Conservation (phyloP, 2,113 vertebrate genomes). For the Bucco capensis region DNA sequence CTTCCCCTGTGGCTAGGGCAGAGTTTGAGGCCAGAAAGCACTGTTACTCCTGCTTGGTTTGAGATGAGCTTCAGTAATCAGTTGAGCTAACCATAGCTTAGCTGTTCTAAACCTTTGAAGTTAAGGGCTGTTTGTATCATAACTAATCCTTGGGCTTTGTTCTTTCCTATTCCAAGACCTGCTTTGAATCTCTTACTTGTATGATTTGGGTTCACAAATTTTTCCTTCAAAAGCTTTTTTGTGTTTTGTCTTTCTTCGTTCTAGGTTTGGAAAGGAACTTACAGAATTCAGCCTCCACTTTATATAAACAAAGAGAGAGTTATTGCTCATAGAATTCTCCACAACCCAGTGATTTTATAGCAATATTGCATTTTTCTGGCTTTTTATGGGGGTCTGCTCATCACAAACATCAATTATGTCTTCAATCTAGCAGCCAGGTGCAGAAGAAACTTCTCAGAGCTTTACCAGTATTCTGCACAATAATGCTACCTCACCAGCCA, state of each 20-base stretch:
- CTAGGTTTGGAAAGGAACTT: not conserved
- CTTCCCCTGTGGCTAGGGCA: not conserved
- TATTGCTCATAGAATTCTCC: not conserved
- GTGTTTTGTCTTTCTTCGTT: not conserved
- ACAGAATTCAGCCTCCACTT: not conserved
- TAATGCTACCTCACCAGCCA: not conserved
- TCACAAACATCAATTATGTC: not conserved
- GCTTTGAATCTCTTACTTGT: not conserved
- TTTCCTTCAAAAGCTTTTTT: not conserved
- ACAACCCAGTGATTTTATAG: not conserved
- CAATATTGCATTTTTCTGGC: not conserved
- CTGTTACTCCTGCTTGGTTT: not conserved
- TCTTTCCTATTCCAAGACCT: not conserved
- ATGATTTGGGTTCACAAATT: not conserved
- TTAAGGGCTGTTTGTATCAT: not conserved
- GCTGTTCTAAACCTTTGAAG: not conserved
- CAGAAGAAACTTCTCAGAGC: not conserved
- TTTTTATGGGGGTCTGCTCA: not conserved
- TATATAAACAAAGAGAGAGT: not conserved
- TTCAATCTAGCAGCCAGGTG: not conserved
- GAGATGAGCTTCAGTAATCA: not conserved
- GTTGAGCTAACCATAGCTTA: not conserved
- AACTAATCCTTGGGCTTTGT: not conserved
- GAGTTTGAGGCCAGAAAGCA: not conserved
- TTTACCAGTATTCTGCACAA: conserved; percentile 14